Conservation (phyloP, 2,797 vertebrate species). For the Smutsia temminckii region DNA sequence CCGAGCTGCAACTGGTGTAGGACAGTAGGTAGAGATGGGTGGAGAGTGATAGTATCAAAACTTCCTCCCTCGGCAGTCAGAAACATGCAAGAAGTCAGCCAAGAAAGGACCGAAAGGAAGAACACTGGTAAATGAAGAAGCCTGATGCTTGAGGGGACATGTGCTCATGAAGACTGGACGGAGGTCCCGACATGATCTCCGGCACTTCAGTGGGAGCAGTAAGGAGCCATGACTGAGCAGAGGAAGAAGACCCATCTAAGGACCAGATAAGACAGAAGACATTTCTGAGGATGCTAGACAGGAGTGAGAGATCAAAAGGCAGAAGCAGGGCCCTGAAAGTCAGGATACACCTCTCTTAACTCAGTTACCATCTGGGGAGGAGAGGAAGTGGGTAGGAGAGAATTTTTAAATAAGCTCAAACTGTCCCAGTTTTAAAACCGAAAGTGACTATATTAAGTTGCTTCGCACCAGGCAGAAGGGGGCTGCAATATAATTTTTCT, state of each 20-base stretch:
- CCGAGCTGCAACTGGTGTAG: background rate
- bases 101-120: background rate
- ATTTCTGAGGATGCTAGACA: background rate
- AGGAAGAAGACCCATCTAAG: background rate
- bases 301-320: background rate
- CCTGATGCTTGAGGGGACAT: too few relatives aligned
- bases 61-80: background rate
- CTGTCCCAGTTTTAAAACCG: background rate
- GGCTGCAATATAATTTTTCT: background rate
- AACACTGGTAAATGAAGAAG: background rate
- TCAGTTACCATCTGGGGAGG: background rate
- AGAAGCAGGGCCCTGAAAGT: background rate
- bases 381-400: too few relatives aligned
- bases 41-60: background rate
- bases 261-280: too few relatives aligned
- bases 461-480: background rate
- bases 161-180: fast-evolving
- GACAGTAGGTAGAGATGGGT: background rate
- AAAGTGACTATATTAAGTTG: background rate
- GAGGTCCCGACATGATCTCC: background rate
- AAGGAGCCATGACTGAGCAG: background rate
- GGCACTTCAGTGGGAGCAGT: background rate
- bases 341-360: background rate
- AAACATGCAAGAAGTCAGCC: background rate
- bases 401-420: background rate